Conservation (phyloP, 1,140 invertebrate species). For the Brachionus sp. region DNA sequence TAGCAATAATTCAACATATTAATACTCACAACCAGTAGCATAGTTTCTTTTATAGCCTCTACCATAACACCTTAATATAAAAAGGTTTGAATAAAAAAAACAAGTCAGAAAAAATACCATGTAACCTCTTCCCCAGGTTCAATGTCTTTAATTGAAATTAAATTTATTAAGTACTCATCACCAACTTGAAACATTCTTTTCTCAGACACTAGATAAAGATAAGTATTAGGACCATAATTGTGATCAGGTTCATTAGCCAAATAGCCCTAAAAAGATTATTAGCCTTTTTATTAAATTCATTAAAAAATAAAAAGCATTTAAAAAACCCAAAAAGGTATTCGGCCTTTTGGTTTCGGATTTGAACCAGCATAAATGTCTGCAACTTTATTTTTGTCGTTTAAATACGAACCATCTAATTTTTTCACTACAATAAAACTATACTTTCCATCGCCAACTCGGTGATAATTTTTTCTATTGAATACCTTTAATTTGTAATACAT, state of each 20-base stretch:
- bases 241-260: neutral
- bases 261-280: neutral
- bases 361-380: neutral
- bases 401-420: neutral
- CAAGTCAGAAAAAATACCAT: neutral
- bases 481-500: neutral
- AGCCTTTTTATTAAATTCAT: no score
- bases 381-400: neutral
- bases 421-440: neutral
- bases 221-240: neutral
- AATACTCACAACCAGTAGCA: no score
- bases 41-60: no score
- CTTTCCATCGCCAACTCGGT: neutral
- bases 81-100: conserved; percentile 47
- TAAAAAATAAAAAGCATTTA: no score
- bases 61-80: no score
- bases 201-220: neutral
- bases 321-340: conserved; percentile 13
- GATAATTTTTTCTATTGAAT: neutral
- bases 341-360: neutral
- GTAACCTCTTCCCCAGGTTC: neutral
- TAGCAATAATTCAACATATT: no score
- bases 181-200: neutral
- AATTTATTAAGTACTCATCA: neutral
- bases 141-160: neutral